Conservation (phyloP, 2,797 vertebrate species). For the Philypnodon macrostomus region DNA sequence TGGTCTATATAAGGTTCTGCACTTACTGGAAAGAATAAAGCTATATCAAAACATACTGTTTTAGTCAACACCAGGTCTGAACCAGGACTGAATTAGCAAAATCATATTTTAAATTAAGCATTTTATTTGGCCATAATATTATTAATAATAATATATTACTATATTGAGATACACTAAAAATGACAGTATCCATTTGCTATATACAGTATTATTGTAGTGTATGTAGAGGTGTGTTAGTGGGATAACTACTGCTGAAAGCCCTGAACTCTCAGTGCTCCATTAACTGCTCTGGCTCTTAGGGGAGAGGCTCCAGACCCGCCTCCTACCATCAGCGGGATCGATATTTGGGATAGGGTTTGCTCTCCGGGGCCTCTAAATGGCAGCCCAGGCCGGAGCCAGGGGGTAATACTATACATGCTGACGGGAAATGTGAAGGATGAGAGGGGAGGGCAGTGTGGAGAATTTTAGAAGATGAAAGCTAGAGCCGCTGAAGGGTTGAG, state of each 20-base stretch:
- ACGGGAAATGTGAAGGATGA: constrained; percentile 64
- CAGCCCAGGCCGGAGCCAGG: constrained; percentile 86
- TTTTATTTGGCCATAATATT: no score
- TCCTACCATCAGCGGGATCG: constrained; percentile 89
- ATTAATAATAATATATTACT: no score
- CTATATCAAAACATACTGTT: no score
- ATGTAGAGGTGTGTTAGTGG: constrained; percentile 32
- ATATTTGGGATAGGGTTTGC: constrained; percentile 93
- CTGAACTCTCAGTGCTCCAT: constrained; percentile 61
- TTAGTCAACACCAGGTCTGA: no score
- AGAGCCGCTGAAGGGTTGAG: constrained; percentile 23
- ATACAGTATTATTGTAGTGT: background rate
- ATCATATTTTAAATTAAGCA: no score
- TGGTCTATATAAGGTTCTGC: no score
- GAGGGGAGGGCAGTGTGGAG: constrained; percentile 29
- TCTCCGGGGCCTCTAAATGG: constrained; percentile 96
- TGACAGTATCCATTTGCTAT: no score
- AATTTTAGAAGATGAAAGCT: constrained; percentile 52
- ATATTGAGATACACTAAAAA: no score
- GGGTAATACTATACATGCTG: constrained; percentile 94
- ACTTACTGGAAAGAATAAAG: no score
- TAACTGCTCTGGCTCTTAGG: constrained; percentile 60
- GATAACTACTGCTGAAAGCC: constrained; percentile 56
- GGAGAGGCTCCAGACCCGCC: constrained; percentile 89
- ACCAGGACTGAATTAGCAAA: no score